Conservation (phyloP, 53 echinoderm and acorn worm species). For the Zoroaster sp. region DNA sequence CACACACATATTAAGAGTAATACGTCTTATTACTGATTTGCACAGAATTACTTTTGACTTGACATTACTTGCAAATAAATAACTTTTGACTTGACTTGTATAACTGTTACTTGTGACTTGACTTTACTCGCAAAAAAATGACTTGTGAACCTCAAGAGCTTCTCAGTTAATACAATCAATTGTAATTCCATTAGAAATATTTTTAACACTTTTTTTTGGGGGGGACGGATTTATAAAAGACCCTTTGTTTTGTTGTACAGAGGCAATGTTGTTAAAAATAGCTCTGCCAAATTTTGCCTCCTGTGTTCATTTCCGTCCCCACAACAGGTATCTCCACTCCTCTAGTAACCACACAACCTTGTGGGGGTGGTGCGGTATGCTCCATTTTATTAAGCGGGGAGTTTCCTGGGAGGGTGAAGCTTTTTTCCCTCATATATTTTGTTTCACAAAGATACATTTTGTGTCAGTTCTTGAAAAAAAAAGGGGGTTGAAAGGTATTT, state of each 20-base stretch:
- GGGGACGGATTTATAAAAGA: background rate
- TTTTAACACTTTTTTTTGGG: no score
- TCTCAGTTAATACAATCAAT: no score
- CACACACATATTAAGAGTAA: no score
- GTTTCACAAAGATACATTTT: background rate
- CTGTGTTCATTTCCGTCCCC: slow-evolving; percentile 18
- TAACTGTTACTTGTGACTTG: no score
- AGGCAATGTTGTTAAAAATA: background rate
- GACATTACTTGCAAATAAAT: no score
- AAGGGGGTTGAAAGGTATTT: background rate
- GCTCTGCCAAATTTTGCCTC: background rate
- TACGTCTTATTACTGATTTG: no score
- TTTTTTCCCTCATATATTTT: background rate
- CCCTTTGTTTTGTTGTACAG: background rate
- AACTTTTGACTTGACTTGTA: no score
- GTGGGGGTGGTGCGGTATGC: background rate
- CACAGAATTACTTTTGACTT: no score
- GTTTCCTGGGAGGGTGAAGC: background rate
- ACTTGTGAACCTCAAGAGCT: no score
- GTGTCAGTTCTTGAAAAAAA: background rate
- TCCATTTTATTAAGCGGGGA: background rate
- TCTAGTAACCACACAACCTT: background rate
- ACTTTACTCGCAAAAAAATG: no score
- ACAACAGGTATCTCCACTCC: slow-evolving; percentile 19
- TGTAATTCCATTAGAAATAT: no score